These are phyloP conservation scores for Hermodice carunculata DNA, from an alignment of 2,888 invertebrate genomes.

Conservation along the genomic window DNA sequence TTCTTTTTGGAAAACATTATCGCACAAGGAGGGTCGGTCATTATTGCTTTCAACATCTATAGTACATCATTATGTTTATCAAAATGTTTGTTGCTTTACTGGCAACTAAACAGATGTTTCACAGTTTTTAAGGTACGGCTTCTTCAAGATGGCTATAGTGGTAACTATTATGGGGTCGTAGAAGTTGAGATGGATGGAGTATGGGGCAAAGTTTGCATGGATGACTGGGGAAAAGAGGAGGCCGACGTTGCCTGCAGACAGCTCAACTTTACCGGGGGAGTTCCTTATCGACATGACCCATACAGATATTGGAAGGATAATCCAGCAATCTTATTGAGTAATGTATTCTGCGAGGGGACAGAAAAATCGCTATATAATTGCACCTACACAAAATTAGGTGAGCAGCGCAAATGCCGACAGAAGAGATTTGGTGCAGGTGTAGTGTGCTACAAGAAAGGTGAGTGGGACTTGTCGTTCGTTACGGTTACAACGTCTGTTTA, in stretches of 20 bases:
- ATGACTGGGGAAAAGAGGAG: not conserved
- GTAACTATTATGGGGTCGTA: not conserved
- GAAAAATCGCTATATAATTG: constrained; percentile 50
- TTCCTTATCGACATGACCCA: constrained; percentile 56
- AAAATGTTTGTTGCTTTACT: too few species aligned
- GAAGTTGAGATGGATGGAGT: constrained; percentile 9
- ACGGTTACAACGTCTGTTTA: too few species aligned
- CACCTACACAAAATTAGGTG: constrained; percentile 37
- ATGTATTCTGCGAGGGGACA: constrained; percentile 46
- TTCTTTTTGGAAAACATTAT: too few species aligned
- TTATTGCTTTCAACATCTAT: too few species aligned
- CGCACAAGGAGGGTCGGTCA: too few species aligned
- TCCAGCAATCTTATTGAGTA: constrained; percentile 51
- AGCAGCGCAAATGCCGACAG: constrained; percentile 47
- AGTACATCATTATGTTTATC: too few species aligned
- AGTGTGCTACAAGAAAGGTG: constrained; percentile 53
- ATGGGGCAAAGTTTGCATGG: constrained; percentile 12
- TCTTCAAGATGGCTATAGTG: too few species aligned
- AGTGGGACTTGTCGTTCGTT: constrained; percentile 25
- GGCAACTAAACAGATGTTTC: too few species aligned
- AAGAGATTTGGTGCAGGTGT: constrained; percentile 54
- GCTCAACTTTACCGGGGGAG: constrained; percentile 52
- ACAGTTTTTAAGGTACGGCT: too few species aligned
- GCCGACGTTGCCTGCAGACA: constrained; percentile 45
- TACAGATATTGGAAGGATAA: too few species aligned